phyloP scores from a whole-genome alignment of 2,888 invertebrate genomes.

The Clepsis dumicolana region DNA sequence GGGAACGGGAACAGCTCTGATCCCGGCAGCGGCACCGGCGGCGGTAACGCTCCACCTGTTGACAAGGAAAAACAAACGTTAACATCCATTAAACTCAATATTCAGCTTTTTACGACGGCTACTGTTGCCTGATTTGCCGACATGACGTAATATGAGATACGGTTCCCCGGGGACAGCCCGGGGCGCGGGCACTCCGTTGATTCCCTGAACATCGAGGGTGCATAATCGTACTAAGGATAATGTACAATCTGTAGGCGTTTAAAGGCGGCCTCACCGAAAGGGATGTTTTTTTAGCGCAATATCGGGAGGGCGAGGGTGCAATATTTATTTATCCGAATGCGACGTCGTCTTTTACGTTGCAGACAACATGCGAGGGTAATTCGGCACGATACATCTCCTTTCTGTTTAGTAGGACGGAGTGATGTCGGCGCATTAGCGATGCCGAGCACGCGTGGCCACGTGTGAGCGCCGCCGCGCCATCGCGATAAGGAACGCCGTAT shows the following conservation, averaged over 20 bases:
- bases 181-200: slow-evolving; percentile 79
- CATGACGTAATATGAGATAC: slow-evolving; percentile 84
- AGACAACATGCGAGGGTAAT: slow-evolving; percentile 74
- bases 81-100: slow-evolving; percentile 50
- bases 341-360: slow-evolving; percentile 77
- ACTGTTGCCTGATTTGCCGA: slow-evolving; percentile 68
- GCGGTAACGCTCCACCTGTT: slow-evolving; percentile 78
- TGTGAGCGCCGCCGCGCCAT: slow-evolving; percentile 72
- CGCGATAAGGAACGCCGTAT: slow-evolving; percentile 77
- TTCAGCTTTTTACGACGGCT: slow-evolving; percentile 55
- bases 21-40: slow-evolving; percentile 73
- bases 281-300: slow-evolving; percentile 85
- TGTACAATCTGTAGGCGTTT: slow-evolving; percentile 87
- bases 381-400: slow-evolving; percentile 68
- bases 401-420: slow-evolving; percentile 51
- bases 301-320: slow-evolving; percentile 85
- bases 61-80: slow-evolving; percentile 60
- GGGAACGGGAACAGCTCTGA: slow-evolving; percentile 79
- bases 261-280: slow-evolving; percentile 85
- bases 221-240: slow-evolving; percentile 87
- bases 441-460: slow-evolving; percentile 75
- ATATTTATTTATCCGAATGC: slow-evolving; percentile 84
- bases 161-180: slow-evolving; percentile 74
- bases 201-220: slow-evolving; percentile 85
- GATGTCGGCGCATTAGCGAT: slow-evolving; percentile 71